phyloP scores from a whole-genome alignment of 2,888 invertebrate species.

The Tridacna gigas region DNA sequence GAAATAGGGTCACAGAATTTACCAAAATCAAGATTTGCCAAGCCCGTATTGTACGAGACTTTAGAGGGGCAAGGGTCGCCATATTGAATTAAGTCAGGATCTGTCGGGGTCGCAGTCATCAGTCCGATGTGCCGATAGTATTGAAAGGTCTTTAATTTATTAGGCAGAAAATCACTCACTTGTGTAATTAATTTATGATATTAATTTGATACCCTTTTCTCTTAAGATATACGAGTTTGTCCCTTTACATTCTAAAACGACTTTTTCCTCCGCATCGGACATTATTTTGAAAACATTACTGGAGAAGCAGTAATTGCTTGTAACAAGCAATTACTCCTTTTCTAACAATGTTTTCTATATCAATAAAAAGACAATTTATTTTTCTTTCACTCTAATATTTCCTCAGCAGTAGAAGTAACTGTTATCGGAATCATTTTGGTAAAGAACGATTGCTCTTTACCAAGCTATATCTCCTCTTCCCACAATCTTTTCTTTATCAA shows the following conservation, averaged over 20 bases:
- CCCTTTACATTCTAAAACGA: neutral
- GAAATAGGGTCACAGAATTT: slow-evolving; percentile 14
- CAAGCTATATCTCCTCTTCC: neutral
- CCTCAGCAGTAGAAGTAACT: no score
- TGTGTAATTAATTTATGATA: slow-evolving; percentile 14
- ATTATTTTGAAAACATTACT: neutral
- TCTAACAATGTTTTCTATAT: neutral
- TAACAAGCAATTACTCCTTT: slow-evolving; percentile 5
- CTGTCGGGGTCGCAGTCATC: neutral
- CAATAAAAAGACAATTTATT: no score
- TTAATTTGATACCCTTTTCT: neutral
- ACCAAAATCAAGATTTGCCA: neutral
- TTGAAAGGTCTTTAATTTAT: slow-evolving; percentile 7
- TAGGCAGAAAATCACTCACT: slow-evolving; percentile 15
- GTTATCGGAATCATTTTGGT: no score
- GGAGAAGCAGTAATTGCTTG: neutral
- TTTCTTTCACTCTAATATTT: no score
- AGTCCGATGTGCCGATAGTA: slow-evolving; percentile 19
- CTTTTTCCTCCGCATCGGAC: neutral
- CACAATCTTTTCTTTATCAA: neutral
- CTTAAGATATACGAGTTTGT: neutral
- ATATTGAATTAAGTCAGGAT: neutral
- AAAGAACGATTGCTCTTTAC: no score
- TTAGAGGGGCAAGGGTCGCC: slow-evolving; percentile 2
- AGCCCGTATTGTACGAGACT: neutral